phyloP scores from a whole-genome alignment of 2,888 invertebrate species.

The Epiblema foenella region DNA sequence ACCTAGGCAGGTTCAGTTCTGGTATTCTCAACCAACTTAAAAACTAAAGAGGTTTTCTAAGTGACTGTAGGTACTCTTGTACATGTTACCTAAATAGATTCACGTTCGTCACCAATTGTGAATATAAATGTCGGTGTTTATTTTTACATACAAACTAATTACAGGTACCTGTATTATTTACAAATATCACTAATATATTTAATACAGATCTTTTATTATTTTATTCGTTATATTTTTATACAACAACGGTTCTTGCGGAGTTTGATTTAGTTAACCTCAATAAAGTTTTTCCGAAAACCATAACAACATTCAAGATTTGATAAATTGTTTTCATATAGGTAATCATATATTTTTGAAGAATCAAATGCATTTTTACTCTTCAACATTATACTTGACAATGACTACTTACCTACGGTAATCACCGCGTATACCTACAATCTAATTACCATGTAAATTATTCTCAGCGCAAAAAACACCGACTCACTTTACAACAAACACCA shows the following conservation, averaged over 20 bases:
- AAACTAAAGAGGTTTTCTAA: background rate
- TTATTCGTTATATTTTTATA: background rate
- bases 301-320: slow-evolving; percentile 19
- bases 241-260: background rate
- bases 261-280: too few relatives aligned
- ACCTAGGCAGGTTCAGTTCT: too few relatives aligned
- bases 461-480: slow-evolving; percentile 52
- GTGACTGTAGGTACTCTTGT: background rate
- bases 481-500: slow-evolving; percentile 46
- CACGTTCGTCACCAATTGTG: background rate
- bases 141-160: background rate
- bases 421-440: slow-evolving; percentile 56
- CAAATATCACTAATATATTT: too few relatives aligned
- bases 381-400: slow-evolving; percentile 66
- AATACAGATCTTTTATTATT: too few relatives aligned
- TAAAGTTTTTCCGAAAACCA: slow-evolving; percentile 20
- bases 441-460: slow-evolving; percentile 67
- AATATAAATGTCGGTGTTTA: background rate
- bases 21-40: background rate
- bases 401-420: slow-evolving; percentile 58
- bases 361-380: background rate
- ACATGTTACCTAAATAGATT: background rate
- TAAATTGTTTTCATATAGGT: background rate
- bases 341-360: too few relatives aligned
- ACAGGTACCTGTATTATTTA: background rate